These are phyloP conservation scores for Latheticus oryzae DNA, from an alignment of 2,888 invertebrate genomes.

Conservation along the genomic window DNA sequence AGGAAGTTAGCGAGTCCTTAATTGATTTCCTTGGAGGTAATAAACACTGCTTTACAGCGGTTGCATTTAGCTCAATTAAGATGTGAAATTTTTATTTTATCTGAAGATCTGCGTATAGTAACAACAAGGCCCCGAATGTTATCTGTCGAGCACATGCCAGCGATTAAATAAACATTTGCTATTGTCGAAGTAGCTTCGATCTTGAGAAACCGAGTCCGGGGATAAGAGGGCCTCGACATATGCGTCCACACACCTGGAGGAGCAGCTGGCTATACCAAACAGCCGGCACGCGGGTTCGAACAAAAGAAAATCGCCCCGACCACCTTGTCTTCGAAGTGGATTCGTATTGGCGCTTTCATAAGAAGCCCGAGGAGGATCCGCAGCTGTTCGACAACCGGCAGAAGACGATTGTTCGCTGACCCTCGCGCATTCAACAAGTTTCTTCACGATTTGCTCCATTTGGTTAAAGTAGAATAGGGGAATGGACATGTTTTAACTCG, in stretches of 20 bases:
- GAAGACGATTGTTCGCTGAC: conserved; percentile 38
- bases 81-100: conserved; percentile 9
- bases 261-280: conserved; percentile 60
- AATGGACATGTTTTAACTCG: no score
- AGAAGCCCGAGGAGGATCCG: conserved; percentile 34
- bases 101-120: conserved; percentile 3
- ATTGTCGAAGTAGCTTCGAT: conserved; percentile 24
- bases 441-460: conserved; percentile 29
- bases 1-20: no score
- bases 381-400: conserved; percentile 34
- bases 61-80: no score
- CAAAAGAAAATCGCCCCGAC: conserved; percentile 57
- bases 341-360: conserved; percentile 53
- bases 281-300: conserved; percentile 58
- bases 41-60: no score
- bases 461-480: no score
- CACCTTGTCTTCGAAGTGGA: conserved; percentile 54
- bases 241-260: conserved; percentile 59
- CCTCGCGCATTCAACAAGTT: conserved; percentile 36
- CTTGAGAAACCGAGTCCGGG: conserved; percentile 31
- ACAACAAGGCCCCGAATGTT: conserved; percentile 23
- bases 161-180: conserved; percentile 36
- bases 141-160: conserved; percentile 32
- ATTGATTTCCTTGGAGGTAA: no score
- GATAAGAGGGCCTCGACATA: conserved; percentile 41